Base-by-base conservation (phyloP, 2,888 invertebrate species). In the Dorcus parallelipipedus region DNA sequence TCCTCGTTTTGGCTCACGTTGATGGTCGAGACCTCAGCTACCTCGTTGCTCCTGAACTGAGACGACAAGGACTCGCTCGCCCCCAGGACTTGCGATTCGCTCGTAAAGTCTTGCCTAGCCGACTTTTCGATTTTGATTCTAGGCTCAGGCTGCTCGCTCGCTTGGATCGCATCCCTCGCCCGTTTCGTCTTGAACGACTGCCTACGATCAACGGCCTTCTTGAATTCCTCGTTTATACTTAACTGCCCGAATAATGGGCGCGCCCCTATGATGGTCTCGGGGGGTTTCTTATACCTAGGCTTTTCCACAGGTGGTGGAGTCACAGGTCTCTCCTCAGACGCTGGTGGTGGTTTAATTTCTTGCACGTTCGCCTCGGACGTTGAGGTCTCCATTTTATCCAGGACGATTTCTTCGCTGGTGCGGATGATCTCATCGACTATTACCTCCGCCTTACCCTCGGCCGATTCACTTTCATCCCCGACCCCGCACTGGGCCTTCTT, bases 181-280 rank as follows among this genome's bases (percentile, higher is more conserved):
- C 72, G 66, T 63, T 72, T 72, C 2, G 69, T 68, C 54, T 63
- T 63, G 53, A 64, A 56, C 3, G 73, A 71, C 56, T 73, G 63
- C 60, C 74, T 69, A 1, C 73, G 71, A 14, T 71, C 68, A 8
- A 78, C 59, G 8, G 77, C 76, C 67, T 77, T 78, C 65, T 76
- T 75, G 59, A 78, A 75, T 67, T 79, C 79, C 5, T 69, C 68
- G 63, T 78, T 78, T 42, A 78, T 75, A 58, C 78, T 74, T 7
- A 75, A 58, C 61, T 75, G 75, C 0, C 78, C 77, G 61, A 79
- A 79, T 33, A 78, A 63, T 5, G 79, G 79, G 47, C 76, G 67
- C 1, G 78, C 78, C 3, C 79, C 79, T 23, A 76, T 75, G 1
- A 78, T 72, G 3, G 76, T 70, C 62, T 78, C 74, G 8, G 78